Evolutionary conservation across 1,140 invertebrate species (phyloP).

Genomic region (Drosophila carrolli): DNA sequence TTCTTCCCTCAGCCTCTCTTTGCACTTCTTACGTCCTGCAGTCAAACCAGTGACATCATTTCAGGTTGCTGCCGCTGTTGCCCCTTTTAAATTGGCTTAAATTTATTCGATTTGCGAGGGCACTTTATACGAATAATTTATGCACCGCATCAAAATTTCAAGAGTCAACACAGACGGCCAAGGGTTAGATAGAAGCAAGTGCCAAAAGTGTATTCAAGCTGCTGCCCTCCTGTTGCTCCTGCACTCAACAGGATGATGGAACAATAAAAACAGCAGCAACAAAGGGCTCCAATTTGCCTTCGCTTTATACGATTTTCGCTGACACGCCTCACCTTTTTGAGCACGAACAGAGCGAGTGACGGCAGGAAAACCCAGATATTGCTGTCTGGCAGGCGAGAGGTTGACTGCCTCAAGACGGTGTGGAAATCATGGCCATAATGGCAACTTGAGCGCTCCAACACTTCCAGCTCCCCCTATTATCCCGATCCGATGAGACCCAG

Average conservation of each 20-base stretch:
- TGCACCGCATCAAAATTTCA: constrained; percentile 55
- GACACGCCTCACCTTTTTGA: constrained; percentile 57
- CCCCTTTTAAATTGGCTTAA: constrained; percentile 64
- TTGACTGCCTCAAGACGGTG: constrained; percentile 3
- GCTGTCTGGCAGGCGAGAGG: background rate
- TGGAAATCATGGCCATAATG: constrained; percentile 58
- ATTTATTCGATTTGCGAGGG: constrained; percentile 60
- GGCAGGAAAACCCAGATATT: constrained; percentile 18
- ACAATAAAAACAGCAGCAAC: constrained; percentile 41
- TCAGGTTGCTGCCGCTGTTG: constrained; percentile 22
- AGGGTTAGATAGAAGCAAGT: constrained; percentile 36
- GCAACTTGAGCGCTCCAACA: constrained; percentile 54
- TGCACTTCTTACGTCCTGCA: constrained; percentile 4
- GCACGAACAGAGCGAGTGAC: constrained; percentile 24
- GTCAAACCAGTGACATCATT: constrained; percentile 21
- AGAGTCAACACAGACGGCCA: constrained; percentile 37
- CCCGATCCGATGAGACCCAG: constrained; percentile 16
- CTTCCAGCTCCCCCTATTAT: constrained; percentile 34
- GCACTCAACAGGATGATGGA: constrained; percentile 52
- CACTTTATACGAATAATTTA: constrained; percentile 58
- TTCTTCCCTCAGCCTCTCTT: background rate
- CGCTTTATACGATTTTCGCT: constrained; percentile 56
- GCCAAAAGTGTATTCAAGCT: constrained; percentile 43
- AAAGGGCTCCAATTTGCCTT: constrained; percentile 55
- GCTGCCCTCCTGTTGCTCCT: constrained; percentile 55